phyloP scores from a whole-genome alignment of 92 coral and sea anemone genomes.

The Epizoanthus rinbou region DNA sequence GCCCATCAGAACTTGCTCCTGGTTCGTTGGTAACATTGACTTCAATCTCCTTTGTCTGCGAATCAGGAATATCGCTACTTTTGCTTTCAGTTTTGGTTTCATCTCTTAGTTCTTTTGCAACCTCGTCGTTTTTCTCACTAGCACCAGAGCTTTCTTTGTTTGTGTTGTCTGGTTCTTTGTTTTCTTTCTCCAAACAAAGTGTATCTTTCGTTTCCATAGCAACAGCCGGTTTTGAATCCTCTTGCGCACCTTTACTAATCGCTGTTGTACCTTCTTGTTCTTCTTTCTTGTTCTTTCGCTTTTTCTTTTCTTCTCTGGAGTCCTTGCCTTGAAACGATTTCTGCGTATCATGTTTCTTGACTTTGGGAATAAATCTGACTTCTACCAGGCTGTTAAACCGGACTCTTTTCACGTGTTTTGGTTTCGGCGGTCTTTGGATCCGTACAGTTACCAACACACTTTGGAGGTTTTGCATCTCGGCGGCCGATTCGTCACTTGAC shows the following conservation, averaged over 20 bases:
- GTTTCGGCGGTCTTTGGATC: constrained; percentile 56
- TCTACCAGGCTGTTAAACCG: constrained; percentile 74
- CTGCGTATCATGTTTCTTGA: constrained; percentile 32
- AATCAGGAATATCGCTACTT: background rate
- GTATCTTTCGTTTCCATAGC: constrained; percentile 9
- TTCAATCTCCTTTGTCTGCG: constrained; percentile 16
- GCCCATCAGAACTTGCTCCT: background rate
- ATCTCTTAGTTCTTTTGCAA: constrained; percentile 3
- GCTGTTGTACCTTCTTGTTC: constrained; percentile 6
- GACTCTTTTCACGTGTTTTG: constrained; percentile 50
- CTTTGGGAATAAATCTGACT: constrained; percentile 65
- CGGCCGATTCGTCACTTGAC: constrained; percentile 38
- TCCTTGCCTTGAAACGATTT: constrained; percentile 14
- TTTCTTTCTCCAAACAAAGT: constrained; percentile 22
- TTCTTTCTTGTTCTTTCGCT: background rate
- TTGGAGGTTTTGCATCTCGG: constrained; percentile 51
- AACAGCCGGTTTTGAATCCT: background rate
- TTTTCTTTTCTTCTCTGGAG: constrained; percentile 29
- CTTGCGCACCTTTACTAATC: constrained; percentile 6
- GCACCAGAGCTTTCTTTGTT: background rate
- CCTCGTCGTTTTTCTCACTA: constrained; percentile 17
- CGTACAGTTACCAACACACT: constrained; percentile 60
- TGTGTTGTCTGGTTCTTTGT: constrained; percentile 8
- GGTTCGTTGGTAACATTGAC: constrained; percentile 21
- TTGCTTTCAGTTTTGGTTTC: background rate